phyloP scores from a whole-genome alignment of 1,140 invertebrate species.

The Sitophilus oryzae region DNA sequence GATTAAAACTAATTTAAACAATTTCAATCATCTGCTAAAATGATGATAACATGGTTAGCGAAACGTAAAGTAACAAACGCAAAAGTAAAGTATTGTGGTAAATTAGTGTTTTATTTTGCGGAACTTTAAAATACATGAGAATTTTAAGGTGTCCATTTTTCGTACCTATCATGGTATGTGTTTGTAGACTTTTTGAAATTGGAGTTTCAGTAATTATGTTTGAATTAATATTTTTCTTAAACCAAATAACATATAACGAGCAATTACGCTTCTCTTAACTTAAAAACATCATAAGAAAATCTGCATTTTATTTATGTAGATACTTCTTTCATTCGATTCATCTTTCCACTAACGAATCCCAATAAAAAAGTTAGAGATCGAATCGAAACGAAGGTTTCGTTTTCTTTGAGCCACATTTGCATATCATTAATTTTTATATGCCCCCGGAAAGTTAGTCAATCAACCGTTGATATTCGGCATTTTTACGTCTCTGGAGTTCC shows the following conservation, averaged over 20 bases:
- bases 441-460: constrained; percentile 13
- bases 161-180: too few species aligned
- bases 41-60: too few species aligned
- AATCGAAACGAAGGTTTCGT: constrained; percentile 6
- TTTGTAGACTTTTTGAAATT: too few species aligned
- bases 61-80: too few species aligned
- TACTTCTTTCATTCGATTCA: neutral
- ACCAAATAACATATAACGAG: neutral
- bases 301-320: constrained; percentile 19
- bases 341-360: constrained; percentile 14
- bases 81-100: too few species aligned
- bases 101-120: too few species aligned
- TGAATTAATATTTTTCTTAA: too few species aligned
- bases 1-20: too few species aligned
- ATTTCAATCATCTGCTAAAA: too few species aligned
- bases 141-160: too few species aligned
- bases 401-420: constrained; percentile 10
- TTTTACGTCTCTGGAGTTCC: neutral
- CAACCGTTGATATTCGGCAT: constrained; percentile 12
- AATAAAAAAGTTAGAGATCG: constrained; percentile 19
- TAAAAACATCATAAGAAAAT: neutral
- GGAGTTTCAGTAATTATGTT: too few species aligned
- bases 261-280: neutral
- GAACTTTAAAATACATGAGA: too few species aligned
- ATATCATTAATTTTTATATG: constrained; percentile 15